phyloP scores from a whole-genome alignment of 2,113 vertebrate species.

The Pycnonotus jocosus region DNA sequence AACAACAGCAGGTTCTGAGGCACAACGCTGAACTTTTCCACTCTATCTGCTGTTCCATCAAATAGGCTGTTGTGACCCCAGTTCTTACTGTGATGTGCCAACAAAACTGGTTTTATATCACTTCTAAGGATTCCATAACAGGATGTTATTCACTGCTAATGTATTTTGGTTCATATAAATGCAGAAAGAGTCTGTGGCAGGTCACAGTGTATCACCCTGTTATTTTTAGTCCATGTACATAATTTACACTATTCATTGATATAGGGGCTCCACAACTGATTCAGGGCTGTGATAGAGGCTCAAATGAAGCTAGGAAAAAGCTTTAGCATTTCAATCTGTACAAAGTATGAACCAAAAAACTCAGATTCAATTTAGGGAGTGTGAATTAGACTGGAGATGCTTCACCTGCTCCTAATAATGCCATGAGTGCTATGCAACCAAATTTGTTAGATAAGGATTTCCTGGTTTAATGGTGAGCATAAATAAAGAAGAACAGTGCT shows the following conservation, averaged over 20 bases:
- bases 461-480: not conserved
- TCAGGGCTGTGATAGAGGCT: not conserved
- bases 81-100: not conserved
- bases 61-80: not conserved
- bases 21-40: not conserved
- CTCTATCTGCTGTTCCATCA: not conserved
- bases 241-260: slow-evolving; percentile 23
- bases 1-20: not conserved
- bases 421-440: not conserved
- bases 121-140: not conserved
- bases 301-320: slow-evolving; percentile 20
- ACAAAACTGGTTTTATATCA: not conserved
- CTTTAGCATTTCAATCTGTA: slow-evolving; percentile 10
- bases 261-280: not conserved
- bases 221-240: slow-evolving; percentile 29
- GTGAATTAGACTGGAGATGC: not conserved
- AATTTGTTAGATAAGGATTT: not conserved
- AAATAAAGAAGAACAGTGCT: not conserved
- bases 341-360: not conserved
- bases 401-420: slow-evolving; percentile 16
- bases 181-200: not conserved
- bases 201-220: not conserved
- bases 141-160: slow-evolving; percentile 30
- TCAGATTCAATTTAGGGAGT: slow-evolving; percentile 1
- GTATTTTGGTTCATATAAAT: slow-evolving; percentile 17